Evolutionary conservation across 1,140 invertebrate species (phyloP), one percentile per base, ranked within the genome.

Genomic region (Penaeus chinensis): DNA sequence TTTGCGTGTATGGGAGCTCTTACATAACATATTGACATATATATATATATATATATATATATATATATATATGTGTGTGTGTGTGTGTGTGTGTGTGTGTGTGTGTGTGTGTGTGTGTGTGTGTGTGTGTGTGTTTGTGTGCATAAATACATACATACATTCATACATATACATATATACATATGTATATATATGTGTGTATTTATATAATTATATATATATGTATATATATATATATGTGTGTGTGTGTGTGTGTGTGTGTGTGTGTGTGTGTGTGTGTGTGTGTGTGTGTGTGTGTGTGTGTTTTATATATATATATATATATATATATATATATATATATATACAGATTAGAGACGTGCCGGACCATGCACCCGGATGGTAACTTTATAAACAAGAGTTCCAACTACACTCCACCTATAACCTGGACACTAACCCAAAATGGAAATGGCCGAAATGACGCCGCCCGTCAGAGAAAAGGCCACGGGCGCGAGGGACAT

Each of bases 401-500:
- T 13, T n/a, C 42, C 10, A 5, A 20, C 42, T 11, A 20, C 32
- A 22, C 4, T 47, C 32, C 79, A 60, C 79, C 79, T 22, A 10
- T 3, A 10, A 8, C 79, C 22, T 47, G 3, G 3, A 24, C 22
- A 69, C 77, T 78, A 62, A 85, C 84, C 84, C 63, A 85, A 62
- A 18, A 85, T 65, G n/a, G 84, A 85, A 47, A 85, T 65, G 20
- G 84, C 71, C n/a, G 84, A 78, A 24, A 85, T 85, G 27, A 54
- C 47, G 27, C 84, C 84, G 3, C 84, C 95, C 86, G 97, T 94
- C 2, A 97, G 92, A 22, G 96, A 97, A 92, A 97, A 94, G 87
- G 95, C 94, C 16, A 97, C 94, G 0, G 96, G 96, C 89, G 96
- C 93, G 13, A 95, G 93, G 77, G 94, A 94, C 96, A 98, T 96